Evolutionary conservation across 2,797 vertebrate species (phyloP).

Genomic region (Anniella stebbinsi): DNA sequence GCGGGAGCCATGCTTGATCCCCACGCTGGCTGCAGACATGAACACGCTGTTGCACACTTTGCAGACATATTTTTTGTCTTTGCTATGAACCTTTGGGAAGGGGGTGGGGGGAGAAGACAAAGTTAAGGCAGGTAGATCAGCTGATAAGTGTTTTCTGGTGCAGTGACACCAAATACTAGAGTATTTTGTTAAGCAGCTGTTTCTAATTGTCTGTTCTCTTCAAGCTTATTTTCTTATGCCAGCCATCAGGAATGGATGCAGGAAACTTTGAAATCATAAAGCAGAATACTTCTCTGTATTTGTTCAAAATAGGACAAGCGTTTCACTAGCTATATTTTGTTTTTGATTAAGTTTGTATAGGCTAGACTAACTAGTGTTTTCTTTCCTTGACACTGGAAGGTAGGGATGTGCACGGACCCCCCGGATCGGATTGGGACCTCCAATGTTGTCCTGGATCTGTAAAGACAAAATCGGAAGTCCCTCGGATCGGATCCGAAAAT

Average conservation of each 20-base stretch:
- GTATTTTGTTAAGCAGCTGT: neutral
- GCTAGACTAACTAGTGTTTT: neutral
- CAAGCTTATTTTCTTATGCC: neutral
- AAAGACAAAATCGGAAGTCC: too few relatives aligned
- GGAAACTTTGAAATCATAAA: neutral
- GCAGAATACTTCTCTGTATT: neutral
- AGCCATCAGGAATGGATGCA: neutral
- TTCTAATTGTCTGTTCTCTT: neutral
- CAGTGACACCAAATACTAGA: neutral
- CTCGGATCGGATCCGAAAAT: too few relatives aligned
- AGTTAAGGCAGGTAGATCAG: accelerated
- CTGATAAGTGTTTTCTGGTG: accelerated
- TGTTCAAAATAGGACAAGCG: neutral
- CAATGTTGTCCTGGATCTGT: too few relatives aligned
- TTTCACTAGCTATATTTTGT: neutral
- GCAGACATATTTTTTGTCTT: conserved; percentile 98
- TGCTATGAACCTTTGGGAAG: conserved; percentile 92
- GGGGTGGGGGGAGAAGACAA: neutral
- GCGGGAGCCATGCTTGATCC: conserved; percentile 96
- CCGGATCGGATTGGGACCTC: too few relatives aligned
- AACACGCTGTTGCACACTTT: conserved; percentile 98
- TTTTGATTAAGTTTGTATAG: neutral
- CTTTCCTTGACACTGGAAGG: neutral
- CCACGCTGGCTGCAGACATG: conserved; percentile 97
- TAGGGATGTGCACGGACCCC: too few relatives aligned